A percentile compares a stretch with the other conserved stretches of the same genome.
phyloP scores from a whole-genome alignment of 2,797 vertebrate species.

The Discoglossus pictus region DNA sequence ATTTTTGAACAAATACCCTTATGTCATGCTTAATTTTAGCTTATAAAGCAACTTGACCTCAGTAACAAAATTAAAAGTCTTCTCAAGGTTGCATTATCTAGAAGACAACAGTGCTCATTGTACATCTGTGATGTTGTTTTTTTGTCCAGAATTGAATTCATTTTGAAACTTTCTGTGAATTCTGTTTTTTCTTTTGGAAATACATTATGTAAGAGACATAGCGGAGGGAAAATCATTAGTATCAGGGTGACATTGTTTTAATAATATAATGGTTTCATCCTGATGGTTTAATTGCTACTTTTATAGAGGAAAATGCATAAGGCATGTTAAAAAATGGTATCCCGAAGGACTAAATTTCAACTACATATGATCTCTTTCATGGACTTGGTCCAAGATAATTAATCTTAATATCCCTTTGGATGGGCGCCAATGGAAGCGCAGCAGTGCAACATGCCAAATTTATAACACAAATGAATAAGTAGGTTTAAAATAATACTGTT shows the following conservation, averaged over 20 bases:
- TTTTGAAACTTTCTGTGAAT: not conserved
- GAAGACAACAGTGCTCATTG: not conserved
- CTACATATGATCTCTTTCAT: slow-evolving; percentile 39
- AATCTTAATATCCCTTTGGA: slow-evolving; percentile 26
- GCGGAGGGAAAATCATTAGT: slow-evolving; percentile 12
- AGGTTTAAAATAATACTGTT: slow-evolving; percentile 30
- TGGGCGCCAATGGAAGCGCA: not conserved
- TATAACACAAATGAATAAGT: slow-evolving; percentile 22
- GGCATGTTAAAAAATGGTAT: slow-evolving; percentile 25
- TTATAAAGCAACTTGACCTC: no score
- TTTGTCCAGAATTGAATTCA: not conserved
- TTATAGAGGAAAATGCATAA: slow-evolving; percentile 34
- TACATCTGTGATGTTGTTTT: not conserved
- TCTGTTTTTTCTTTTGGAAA: not conserved
- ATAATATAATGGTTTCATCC: slow-evolving; percentile 25
- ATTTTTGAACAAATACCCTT: no score
- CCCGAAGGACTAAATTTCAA: slow-evolving; percentile 21
- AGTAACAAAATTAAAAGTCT: no score
- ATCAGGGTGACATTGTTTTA: slow-evolving; percentile 20
- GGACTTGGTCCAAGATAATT: slow-evolving; percentile 9
- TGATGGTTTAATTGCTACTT: slow-evolving; percentile 9
- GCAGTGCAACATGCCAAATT: slow-evolving; percentile 22
- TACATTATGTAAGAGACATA: not conserved
- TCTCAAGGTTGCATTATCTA: no score
- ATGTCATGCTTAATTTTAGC: no score